Evolutionary conservation across 2,113 vertebrate species (phyloP).

Genomic region (Otis tarda): DNA sequence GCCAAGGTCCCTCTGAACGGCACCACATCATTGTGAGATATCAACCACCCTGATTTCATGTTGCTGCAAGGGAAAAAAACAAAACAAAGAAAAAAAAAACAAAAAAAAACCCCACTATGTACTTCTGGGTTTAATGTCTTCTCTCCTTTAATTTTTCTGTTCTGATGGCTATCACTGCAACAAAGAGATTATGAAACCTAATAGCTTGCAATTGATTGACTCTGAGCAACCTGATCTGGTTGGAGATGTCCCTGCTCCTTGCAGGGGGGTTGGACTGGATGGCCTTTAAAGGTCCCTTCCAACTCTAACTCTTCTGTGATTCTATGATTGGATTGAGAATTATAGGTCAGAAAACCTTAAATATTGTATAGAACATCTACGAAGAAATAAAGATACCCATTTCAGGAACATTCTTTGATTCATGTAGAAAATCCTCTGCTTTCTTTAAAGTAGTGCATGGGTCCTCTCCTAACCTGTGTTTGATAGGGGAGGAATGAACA

Average conservation of each 20-base stretch:
- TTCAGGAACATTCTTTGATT: not conserved
- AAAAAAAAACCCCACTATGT: accelerated
- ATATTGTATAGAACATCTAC: not conserved
- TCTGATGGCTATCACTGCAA: not conserved
- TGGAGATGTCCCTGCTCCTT: too few relatives aligned
- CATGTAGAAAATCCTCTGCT: not conserved
- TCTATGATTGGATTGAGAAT: not conserved
- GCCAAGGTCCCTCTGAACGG: not conserved
- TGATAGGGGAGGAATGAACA: not conserved
- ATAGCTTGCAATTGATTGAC: not conserved
- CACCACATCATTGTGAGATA: not conserved
- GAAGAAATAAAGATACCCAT: not conserved
- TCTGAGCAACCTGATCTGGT: too few relatives aligned
- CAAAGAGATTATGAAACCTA: not conserved
- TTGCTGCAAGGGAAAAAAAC: not conserved
- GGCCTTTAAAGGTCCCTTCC: too few relatives aligned
- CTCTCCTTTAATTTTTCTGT: not conserved
- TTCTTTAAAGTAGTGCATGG: not conserved
- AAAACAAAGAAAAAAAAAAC: not conserved
- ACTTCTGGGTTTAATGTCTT: not conserved
- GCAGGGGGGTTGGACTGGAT: too few relatives aligned
- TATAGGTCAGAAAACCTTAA: not conserved
- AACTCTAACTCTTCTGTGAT: too few relatives aligned
- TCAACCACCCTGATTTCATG: not conserved
- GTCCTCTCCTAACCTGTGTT: not conserved